These are phyloP conservation scores for Thyatira batis DNA, from an alignment of 2,888 invertebrate species.

Conservation along the genomic window DNA sequence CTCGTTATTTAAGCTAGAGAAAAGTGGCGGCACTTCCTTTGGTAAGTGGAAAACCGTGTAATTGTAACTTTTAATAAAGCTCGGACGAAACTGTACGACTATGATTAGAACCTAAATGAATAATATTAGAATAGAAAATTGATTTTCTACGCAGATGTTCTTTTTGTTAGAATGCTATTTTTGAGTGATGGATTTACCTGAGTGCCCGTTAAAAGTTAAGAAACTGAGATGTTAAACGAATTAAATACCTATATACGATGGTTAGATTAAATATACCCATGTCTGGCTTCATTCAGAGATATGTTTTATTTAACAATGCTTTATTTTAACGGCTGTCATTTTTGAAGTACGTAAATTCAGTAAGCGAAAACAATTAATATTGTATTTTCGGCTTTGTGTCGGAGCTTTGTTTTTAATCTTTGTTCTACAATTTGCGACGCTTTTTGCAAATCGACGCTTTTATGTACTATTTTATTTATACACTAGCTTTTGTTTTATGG, in stretches of 20 bases:
- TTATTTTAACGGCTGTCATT: constrained; percentile 18
- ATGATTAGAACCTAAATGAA: too few species aligned
- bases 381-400: constrained; percentile 23
- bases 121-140: neutral
- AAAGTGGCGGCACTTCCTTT: neutral
- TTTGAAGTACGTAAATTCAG: constrained; percentile 33
- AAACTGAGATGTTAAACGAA: too few species aligned
- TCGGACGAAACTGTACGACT: neutral
- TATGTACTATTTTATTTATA: neutral
- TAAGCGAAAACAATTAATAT: constrained; percentile 35
- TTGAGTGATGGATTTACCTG: too few species aligned
- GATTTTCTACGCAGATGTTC: neutral
- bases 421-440: constrained; percentile 21
- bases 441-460: constrained; percentile 16
- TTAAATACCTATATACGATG: too few species aligned
- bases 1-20: neutral
- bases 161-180: too few species aligned
- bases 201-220: too few species aligned
- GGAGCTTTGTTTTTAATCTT: constrained; percentile 27
- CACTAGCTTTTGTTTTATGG: too few species aligned
- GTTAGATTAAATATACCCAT: too few species aligned
- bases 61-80: neutral
- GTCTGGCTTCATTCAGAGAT: constrained; percentile 14
- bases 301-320: too few species aligned
- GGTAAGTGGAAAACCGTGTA: neutral